phyloP scores from a whole-genome alignment of 2,888 invertebrate species.

The Caenorhabditis sp. region DNA sequence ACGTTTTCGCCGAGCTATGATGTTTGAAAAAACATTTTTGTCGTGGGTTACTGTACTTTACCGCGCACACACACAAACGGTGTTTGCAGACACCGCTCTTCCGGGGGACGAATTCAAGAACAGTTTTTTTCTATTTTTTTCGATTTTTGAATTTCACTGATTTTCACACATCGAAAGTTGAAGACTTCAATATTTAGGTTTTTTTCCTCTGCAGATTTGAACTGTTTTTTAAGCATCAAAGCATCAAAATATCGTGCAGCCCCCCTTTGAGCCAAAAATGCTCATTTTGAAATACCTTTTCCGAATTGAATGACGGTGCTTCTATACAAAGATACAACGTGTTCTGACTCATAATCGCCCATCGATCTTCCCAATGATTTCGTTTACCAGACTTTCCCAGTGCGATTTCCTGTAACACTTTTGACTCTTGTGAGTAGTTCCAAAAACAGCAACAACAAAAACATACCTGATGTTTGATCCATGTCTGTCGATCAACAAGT shows the following conservation, averaged over 20 bases:
- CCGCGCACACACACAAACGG: too few relatives aligned
- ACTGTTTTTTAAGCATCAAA: not conserved
- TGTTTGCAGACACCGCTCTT: too few relatives aligned
- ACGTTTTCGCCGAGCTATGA: too few relatives aligned
- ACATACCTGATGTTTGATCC: slow-evolving; percentile 48
- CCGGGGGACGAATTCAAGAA: too few relatives aligned
- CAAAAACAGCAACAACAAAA: not conserved
- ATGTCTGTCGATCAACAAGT: slow-evolving; percentile 39
- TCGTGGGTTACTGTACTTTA: too few relatives aligned
- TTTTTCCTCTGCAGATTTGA: not conserved
- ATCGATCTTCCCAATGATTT: slow-evolving; percentile 52
- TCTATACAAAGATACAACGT: slow-evolving; percentile 51
- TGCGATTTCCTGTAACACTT: slow-evolving; percentile 29
- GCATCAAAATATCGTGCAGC: not conserved
- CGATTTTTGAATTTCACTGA: too few relatives aligned
- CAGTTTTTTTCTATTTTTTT: too few relatives aligned
- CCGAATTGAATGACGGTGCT: slow-evolving; percentile 26
- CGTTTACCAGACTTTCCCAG: slow-evolving; percentile 48
- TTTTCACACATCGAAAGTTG: too few relatives aligned
- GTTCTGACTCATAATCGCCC: slow-evolving; percentile 41
- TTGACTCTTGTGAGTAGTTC: not conserved
- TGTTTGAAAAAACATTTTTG: too few relatives aligned
- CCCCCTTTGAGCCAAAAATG: not conserved
- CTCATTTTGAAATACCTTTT: slow-evolving; percentile 27
- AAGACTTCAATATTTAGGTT: not conserved